A percentile compares a stretch with the other conserved stretches of the same genome.
These are phyloP conservation scores for Synanceia verrucosa DNA, from an alignment of 2,797 vertebrate genomes.

Conservation along the genomic window DNA sequence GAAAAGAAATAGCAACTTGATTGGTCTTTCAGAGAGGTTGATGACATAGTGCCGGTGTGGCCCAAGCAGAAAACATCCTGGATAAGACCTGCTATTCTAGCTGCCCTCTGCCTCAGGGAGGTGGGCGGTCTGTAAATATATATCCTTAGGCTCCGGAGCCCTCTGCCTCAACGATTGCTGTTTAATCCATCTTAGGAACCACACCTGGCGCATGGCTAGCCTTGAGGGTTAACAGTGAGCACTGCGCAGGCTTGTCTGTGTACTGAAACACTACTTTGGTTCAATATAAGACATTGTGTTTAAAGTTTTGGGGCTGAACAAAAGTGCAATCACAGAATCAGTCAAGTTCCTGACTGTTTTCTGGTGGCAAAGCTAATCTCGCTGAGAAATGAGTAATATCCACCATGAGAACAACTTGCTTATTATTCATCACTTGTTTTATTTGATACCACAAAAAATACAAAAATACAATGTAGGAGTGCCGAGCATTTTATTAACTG, in stretches of 20 bases:
- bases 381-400: neutral
- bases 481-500: conserved; percentile 24
- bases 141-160: conserved; percentile 43
- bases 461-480: conserved; percentile 10
- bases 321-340: conserved; percentile 19
- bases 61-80: conserved; percentile 18
- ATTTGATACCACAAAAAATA: neutral
- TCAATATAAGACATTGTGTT: conserved; percentile 16
- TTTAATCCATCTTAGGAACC: conserved; percentile 72
- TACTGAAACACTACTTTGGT: conserved; percentile 8
- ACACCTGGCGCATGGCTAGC: conserved; percentile 42
- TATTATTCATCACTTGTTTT: conserved; percentile 6
- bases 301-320: conserved; percentile 3
- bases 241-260: conserved; percentile 2
- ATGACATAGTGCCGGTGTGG: conserved; percentile 25
- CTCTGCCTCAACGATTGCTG: conserved; percentile 68
- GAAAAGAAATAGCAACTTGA: conserved; percentile 29
- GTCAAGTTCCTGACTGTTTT: neutral
- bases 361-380: neutral
- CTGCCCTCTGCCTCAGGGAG: conserved; percentile 47
- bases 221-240: conserved; percentile 48
- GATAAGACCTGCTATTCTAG: conserved; percentile 39
- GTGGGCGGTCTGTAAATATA: conserved; percentile 51
- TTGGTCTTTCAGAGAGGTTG: conserved; percentile 29
- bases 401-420: neutral